Percentiles rank a stretch among this genome's conserved stretches.
Evolutionary conservation across 2,888 invertebrate genomes (phyloP).

Genomic region (Limnephilus marmoratus): DNA sequence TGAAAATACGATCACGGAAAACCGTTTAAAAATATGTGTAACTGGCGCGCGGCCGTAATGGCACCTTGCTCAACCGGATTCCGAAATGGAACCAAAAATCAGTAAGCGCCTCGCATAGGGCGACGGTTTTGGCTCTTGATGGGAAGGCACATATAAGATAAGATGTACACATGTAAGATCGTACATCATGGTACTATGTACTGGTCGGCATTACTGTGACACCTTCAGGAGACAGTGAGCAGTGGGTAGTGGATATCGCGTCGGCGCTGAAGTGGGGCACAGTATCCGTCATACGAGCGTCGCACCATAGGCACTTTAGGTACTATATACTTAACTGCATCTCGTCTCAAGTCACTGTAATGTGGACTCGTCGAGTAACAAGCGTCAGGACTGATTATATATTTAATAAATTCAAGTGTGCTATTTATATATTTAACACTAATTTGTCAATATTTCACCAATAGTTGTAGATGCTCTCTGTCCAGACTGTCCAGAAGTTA

Average conservation of each 20-base stretch:
- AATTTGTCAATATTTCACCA: too few relatives aligned
- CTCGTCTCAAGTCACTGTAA: background rate
- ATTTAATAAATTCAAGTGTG: too few relatives aligned
- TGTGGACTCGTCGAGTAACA: background rate
- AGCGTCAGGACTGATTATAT: background rate
- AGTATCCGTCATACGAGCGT: slow-evolving; percentile 19
- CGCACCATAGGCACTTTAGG: background rate
- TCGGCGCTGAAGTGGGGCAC: slow-evolving; percentile 17
- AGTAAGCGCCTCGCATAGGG: background rate
- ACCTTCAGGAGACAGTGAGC: background rate
- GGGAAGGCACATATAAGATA: background rate
- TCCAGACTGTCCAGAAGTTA: too few relatives aligned
- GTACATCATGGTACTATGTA: background rate
- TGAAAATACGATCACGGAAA: background rate
- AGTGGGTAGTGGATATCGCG: background rate
- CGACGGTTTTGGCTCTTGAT: background rate
- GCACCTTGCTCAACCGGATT: background rate
- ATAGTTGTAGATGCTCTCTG: too few relatives aligned
- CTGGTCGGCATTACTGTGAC: background rate
- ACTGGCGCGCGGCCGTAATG: background rate
- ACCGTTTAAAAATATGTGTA: background rate
- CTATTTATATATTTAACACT: too few relatives aligned
- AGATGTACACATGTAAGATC: background rate
- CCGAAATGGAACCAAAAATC: background rate
- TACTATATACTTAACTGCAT: background rate